Percentiles rank a stretch among this genome's conserved stretches.
These are phyloP conservation scores for Cercocebus atys DNA, from an alignment of 2,113 vertebrate genomes.

Conservation along the genomic window DNA sequence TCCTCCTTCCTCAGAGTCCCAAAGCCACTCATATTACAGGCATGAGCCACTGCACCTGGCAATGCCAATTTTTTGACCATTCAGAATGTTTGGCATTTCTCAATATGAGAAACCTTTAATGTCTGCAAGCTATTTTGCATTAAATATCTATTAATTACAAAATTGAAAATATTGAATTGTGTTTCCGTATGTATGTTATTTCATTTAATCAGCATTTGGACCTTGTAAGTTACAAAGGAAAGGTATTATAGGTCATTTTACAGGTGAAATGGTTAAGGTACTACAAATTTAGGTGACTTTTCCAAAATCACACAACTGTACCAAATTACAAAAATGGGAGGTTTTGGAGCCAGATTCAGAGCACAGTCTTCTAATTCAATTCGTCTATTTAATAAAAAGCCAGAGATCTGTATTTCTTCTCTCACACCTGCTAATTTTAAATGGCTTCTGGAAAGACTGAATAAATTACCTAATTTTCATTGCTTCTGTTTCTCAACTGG, in stretches of 20 bases:
- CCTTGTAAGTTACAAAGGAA: background rate
- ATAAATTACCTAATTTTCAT: conserved; percentile 35
- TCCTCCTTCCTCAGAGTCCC: too few species aligned
- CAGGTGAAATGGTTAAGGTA: background rate
- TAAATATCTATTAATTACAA: background rate
- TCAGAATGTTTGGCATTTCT: background rate
- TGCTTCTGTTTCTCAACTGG: conserved; percentile 21
- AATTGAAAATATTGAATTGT: background rate
- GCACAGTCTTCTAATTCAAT: background rate
- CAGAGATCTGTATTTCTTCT: conserved; percentile 49
- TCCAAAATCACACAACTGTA: background rate
- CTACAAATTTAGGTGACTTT: background rate
- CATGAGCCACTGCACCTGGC: too few species aligned
- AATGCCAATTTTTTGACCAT: background rate
- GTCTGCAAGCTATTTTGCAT: background rate
- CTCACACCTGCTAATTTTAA: conserved; percentile 38
- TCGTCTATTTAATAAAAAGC: conserved; percentile 17
- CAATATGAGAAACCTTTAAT: background rate
- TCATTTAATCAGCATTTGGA: background rate
- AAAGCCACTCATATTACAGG: too few species aligned
- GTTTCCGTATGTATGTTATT: background rate
- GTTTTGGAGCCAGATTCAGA: background rate
- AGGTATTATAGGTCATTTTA: background rate
- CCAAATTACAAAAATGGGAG: background rate
- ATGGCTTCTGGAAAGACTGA: background rate